Evolutionary conservation across 1,140 invertebrate species (phyloP).

Genomic region (Eumeta japonica): DNA sequence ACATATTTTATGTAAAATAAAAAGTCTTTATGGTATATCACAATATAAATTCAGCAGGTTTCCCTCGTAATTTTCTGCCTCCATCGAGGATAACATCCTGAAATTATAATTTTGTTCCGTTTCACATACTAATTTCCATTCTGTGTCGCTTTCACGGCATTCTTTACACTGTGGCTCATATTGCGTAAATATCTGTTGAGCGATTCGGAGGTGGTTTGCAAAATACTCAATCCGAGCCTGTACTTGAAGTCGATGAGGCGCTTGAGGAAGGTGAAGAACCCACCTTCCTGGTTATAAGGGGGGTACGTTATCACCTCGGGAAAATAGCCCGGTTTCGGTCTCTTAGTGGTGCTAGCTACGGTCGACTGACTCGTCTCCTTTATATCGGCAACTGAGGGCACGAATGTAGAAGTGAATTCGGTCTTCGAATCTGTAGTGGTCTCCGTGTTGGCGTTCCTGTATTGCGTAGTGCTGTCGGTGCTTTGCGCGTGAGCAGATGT

Average conservation of each 20-base stretch:
- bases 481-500: slow-evolving; percentile 15
- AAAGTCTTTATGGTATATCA: slow-evolving; percentile 23
- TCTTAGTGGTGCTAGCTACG: slow-evolving; percentile 9
- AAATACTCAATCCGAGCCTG: slow-evolving; percentile 45
- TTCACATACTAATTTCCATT: neutral
- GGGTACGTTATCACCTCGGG: slow-evolving; percentile 43
- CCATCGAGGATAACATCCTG: slow-evolving; percentile 43
- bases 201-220: slow-evolving; percentile 48
- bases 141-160: slow-evolving; percentile 27
- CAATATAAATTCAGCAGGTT: slow-evolving; percentile 49
- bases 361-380: slow-evolving; percentile 15
- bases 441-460: slow-evolving; percentile 33
- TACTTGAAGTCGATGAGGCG: slow-evolving; percentile 52
- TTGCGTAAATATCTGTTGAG: slow-evolving; percentile 45
- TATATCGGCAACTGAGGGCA: slow-evolving; percentile 20
- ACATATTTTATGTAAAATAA: too few species aligned
- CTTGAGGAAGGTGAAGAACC: slow-evolving; percentile 47
- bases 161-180: slow-evolving; percentile 33
- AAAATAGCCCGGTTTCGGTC: slow-evolving; percentile 15
- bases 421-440: slow-evolving; percentile 38
- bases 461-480: slow-evolving; percentile 22
- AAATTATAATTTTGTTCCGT: slow-evolving; percentile 27
- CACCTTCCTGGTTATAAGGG: slow-evolving; percentile 24
- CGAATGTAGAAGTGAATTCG: slow-evolving; percentile 31
- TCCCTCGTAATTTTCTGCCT: slow-evolving; percentile 27